phyloP scores from a whole-genome alignment of 2,888 invertebrate species.

The Notodonta dromedarius region DNA sequence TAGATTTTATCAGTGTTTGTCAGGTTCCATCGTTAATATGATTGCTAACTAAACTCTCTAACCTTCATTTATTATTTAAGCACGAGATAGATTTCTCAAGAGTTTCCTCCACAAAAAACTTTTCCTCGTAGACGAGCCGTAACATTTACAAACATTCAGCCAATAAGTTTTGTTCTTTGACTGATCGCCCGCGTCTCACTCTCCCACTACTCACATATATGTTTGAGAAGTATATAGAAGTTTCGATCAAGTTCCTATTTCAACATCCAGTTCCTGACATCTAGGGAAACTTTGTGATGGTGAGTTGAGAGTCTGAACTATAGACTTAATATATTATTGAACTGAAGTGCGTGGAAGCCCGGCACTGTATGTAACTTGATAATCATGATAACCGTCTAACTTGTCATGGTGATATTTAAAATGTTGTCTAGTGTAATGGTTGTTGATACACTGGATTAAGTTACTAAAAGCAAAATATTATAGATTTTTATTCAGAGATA shows the following conservation, averaged over 20 bases:
- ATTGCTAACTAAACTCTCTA: too few relatives aligned
- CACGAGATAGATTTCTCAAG: background rate
- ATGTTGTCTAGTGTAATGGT: too few relatives aligned
- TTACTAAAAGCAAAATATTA: too few relatives aligned
- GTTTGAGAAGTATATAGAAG: conserved; percentile 21
- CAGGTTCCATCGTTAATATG: too few relatives aligned
- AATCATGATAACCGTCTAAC: conserved; percentile 17
- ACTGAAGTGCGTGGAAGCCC: conserved; percentile 13
- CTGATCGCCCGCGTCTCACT: conserved; percentile 17
- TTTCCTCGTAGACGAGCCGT: conserved; percentile 17
- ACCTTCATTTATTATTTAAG: too few relatives aligned
- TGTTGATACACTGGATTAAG: too few relatives aligned
- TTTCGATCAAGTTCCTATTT: conserved; percentile 17
- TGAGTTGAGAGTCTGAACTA: conserved; percentile 3
- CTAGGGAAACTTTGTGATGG: conserved; percentile 23
- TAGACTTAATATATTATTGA: too few relatives aligned
- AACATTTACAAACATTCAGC: conserved; percentile 19
- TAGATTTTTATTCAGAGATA: background rate
- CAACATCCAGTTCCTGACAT: conserved; percentile 36
- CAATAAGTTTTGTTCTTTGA: conserved; percentile 22
- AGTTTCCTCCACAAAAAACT: conserved; percentile 12
- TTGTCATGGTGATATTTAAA: background rate
- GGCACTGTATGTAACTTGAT: conserved; percentile 29
- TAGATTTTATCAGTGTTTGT: too few relatives aligned
- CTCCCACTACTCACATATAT: conserved; percentile 17